Evolutionary conservation across 1,140 invertebrate species (phyloP), one percentile per base, ranked within the genome.

Genomic region (Leptinotarsa defecta): DNA sequence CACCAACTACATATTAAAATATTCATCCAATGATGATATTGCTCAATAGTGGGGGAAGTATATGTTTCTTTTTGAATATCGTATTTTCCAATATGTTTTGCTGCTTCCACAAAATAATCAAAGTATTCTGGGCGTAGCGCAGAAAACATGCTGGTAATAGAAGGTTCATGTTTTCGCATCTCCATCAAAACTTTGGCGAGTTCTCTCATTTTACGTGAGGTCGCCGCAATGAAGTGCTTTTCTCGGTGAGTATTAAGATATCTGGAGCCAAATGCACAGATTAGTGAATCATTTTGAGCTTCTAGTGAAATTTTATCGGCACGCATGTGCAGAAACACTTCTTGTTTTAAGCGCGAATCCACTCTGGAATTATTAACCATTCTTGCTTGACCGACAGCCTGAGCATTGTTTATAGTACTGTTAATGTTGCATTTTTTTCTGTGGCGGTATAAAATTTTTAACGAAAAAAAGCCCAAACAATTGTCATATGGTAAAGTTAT

Each of bases 181-280:
- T 1, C 27, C 27, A 34, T 34, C 27, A 34, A 34, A 34, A 34
- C 27, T 34, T 34, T 34, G 27, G 27, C 27, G 27, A 34, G 6
- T 34, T 27, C 4, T 27, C 83, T 77, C 80, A 84, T 82, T 78
- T 84, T 81, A 62, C 80, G 61, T 13, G 80, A 83, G 8, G 79
- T 72, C 48, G 82, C 81, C n/a, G 76, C 73, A n/a, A 80, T 62
- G 61, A 83, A 82, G 71, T 84, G 82, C 65, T 81, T 79, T 78
- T 80, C 80, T 73, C 73, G 73, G 70, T 83, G 83, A 57, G 73
- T 80, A 76, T 81, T 84, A 65, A 84, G 57, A 74, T 85, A 84
- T 67, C 79, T 76, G n/a, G 79, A 73, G 63, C 79, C 82, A 62
- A 81, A 81, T 17, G 77, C 79, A 76, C 83, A 84, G 62, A 83